Evolutionary conservation across 2,113 vertebrate genomes (phyloP).

Genomic region (Pagrus major): DNA sequence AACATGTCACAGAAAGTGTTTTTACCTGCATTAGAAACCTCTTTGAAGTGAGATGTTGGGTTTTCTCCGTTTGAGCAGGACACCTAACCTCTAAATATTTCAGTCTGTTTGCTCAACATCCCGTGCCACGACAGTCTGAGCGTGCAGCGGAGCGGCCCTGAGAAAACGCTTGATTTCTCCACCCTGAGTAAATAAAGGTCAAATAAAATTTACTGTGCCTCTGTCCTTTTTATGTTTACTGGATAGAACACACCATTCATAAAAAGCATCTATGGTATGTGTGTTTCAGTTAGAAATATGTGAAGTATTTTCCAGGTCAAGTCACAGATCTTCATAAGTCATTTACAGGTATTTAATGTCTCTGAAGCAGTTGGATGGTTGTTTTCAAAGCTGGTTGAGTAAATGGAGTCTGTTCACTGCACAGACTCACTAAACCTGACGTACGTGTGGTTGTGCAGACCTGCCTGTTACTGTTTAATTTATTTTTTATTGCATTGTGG

Average conservation of each 20-base stretch:
- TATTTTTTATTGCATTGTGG: too few species aligned
- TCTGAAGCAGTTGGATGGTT: not conserved
- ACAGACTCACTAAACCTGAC: not conserved
- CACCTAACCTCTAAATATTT: conserved; percentile 73
- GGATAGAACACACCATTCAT: not conserved
- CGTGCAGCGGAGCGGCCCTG: not conserved
- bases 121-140: not conserved
- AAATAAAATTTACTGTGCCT: conserved; percentile 1
- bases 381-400: not conserved
- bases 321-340: not conserved
- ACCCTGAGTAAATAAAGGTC: conserved; percentile 54
- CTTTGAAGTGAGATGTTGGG: conserved; percentile 42
- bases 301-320: not conserved
- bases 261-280: too few species aligned
- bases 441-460: not conserved
- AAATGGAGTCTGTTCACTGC: too few species aligned
- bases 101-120: conserved; percentile 53
- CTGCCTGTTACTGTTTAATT: not conserved
- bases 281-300: not conserved
- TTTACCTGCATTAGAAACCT: not conserved
- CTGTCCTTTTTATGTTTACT: not conserved
- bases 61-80: conserved; percentile 16
- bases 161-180: conserved; percentile 35
- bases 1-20: not conserved
- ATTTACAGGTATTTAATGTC: not conserved